Percentiles rank a stretch among this genome's conserved stretches.
Conservation (phyloP, 1,140 invertebrate species). For the Glossosoma conforme region DNA sequence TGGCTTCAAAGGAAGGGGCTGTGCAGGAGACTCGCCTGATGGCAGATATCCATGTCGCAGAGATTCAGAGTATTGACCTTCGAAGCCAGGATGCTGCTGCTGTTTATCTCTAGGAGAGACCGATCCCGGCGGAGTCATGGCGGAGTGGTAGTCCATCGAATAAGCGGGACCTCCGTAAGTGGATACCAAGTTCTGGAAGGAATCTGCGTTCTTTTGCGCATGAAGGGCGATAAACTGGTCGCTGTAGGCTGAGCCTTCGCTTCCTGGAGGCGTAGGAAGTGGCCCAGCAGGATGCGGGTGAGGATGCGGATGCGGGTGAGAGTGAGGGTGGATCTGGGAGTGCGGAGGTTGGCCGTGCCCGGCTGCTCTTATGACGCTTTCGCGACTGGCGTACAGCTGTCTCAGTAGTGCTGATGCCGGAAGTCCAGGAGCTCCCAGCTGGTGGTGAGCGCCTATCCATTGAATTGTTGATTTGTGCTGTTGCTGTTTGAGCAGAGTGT, state of each 20-base stretch:
- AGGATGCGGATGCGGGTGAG: slow-evolving; percentile 36
- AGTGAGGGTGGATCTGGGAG: slow-evolving; percentile 35
- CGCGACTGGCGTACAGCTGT: slow-evolving; percentile 87
- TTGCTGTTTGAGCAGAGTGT: slow-evolving; percentile 75
- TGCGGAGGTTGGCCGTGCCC: slow-evolving; percentile 46
- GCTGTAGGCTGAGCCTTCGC: slow-evolving; percentile 71
- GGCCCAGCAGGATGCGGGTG: slow-evolving; percentile 53
- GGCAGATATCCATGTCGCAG: slow-evolving; percentile 55
- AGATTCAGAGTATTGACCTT: slow-evolving; percentile 44
- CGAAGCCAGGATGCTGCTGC: slow-evolving; percentile 47
- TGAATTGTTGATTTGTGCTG: slow-evolving; percentile 86
- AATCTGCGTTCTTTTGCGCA: slow-evolving; percentile 50
- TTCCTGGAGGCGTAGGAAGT: slow-evolving; percentile 80
- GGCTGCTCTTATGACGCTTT: slow-evolving; percentile 81
- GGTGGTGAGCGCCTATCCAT: slow-evolving; percentile 82
- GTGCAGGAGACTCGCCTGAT: slow-evolving; percentile 56
- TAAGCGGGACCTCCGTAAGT: slow-evolving; percentile 55
- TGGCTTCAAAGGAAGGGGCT: slow-evolving; percentile 82
- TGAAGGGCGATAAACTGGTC: slow-evolving; percentile 66
- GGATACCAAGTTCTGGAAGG: slow-evolving; percentile 56
- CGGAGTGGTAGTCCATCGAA: slow-evolving; percentile 77
- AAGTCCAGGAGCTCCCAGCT: slow-evolving; percentile 47
- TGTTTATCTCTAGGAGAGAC: slow-evolving; percentile 89
- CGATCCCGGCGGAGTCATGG: slow-evolving; percentile 92
- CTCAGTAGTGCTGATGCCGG: slow-evolving; percentile 82